Evolutionary conservation across 2,888 invertebrate species (phyloP).

Genomic region (Clivina fossor): DNA sequence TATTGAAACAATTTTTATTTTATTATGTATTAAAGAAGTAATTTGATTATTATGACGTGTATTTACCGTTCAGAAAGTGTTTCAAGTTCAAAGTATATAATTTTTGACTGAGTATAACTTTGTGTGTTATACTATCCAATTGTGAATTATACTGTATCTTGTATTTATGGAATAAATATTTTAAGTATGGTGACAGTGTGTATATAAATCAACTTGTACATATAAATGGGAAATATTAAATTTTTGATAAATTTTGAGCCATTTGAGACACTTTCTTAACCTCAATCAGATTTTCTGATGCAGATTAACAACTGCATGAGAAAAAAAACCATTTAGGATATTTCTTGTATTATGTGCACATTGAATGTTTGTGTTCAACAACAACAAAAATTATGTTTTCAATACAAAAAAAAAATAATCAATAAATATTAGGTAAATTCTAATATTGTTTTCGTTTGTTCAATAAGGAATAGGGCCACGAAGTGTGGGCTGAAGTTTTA

Average conservation of each 20-base stretch:
- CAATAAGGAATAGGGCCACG: constrained; percentile 81
- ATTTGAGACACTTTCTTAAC: constrained; percentile 12
- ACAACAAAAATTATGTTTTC: constrained; percentile 27
- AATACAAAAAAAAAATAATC: constrained; percentile 5
- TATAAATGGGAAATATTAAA: background rate
- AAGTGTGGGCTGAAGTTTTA: constrained; percentile 74
- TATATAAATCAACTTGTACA: background rate
- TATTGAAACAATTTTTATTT: constrained; percentile 6
- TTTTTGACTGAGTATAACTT: too few relatives aligned
- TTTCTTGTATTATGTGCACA: constrained; percentile 15
- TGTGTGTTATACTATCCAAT: too few relatives aligned
- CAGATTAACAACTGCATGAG: background rate
- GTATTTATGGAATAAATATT: too few relatives aligned
- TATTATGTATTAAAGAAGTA: constrained; percentile 28
- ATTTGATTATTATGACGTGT: constrained; percentile 24
- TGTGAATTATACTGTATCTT: too few relatives aligned
- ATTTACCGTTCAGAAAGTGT: constrained; percentile 18
- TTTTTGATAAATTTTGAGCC: background rate
- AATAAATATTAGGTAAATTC: constrained; percentile 50
- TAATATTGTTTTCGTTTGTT: constrained; percentile 77
- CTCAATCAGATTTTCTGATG: background rate
- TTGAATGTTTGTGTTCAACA: constrained; percentile 22
- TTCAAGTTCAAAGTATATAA: constrained; percentile 19
- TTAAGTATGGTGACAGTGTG: too few relatives aligned
- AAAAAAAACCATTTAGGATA: background rate